Percentiles rank a stretch among this genome's conserved stretches.
phyloP scores from a whole-genome alignment of 2,888 invertebrate genomes.

The Pecten maximus region DNA sequence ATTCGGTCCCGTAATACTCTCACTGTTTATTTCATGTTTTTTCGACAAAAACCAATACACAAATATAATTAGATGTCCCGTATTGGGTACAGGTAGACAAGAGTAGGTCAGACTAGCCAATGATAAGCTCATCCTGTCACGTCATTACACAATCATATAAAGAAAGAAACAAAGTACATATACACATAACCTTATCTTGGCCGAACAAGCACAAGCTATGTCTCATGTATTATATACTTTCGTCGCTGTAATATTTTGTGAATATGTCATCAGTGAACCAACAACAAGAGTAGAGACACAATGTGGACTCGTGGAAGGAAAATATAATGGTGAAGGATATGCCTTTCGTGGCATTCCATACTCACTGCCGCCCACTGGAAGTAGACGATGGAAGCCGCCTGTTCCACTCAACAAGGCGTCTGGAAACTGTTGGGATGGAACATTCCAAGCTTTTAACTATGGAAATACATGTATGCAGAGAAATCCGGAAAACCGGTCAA shows the following conservation, averaged over 20 bases:
- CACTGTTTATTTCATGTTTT: too few species aligned
- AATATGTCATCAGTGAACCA: neutral
- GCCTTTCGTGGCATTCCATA: slow-evolving; percentile 49
- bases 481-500: slow-evolving; percentile 52
- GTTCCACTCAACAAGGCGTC: slow-evolving; percentile 25
- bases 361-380: slow-evolving; percentile 37
- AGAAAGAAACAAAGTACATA: too few species aligned
- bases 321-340: neutral
- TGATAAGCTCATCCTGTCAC: too few species aligned
- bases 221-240: neutral
- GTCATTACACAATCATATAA: too few species aligned
- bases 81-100: too few species aligned
- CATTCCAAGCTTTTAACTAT: slow-evolving; percentile 39
- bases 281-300: slow-evolving; percentile 33
- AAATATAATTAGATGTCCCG: too few species aligned
- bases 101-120: too few species aligned
- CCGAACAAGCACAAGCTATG: neutral
- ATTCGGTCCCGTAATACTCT: too few species aligned
- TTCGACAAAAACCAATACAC: too few species aligned
- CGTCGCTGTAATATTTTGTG: neutral
- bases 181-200: too few species aligned
- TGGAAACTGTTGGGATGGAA: slow-evolving; percentile 45
- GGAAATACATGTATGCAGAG: slow-evolving; percentile 49
- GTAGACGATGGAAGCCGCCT: slow-evolving; percentile 45
- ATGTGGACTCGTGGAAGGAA: slow-evolving; percentile 42